Evolutionary conservation across 2,113 vertebrate species (phyloP), one percentile per base, ranked within the genome.

Genomic region (Otocyon megalotis): DNA sequence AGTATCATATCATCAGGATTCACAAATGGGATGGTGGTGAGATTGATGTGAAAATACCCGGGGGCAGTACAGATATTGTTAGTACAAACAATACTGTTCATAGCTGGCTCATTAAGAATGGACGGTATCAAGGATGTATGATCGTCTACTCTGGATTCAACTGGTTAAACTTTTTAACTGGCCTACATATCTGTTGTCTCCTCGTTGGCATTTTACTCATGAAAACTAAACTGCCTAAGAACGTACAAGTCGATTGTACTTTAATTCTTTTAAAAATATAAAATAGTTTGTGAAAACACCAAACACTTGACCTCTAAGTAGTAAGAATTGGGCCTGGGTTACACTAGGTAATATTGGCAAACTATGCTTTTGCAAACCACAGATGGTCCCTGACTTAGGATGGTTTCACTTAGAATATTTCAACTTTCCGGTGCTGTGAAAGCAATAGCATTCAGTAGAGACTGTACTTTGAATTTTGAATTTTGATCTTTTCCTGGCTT

Each of bases 201-300:
- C 79, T 54, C 63, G 12, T 1, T 92, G 32, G 9, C 32, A 56
- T 84, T 94, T 90, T 69, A 56, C 13, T 67, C 72, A 67, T 79
- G 43, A 90, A 94, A 97, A 96, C 16, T 60, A 82, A 76, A 88
- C 32, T 76, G 14, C 87, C 32, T 95, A 80, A 95, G 0, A 26
- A 87, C 43, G 8, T 60, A 53, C 71, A 96, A 93, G 65, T 92
- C 88, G 48, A 76, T 50, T 87, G 77, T 80, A 88, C 65, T 79
- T 95, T 88, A 62, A 80, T 74, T 85, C 24, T 87, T 86, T 88
- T 84, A 48, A 97, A 96, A 96, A 80, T 69, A 71, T 9, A 11
- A 82, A 71, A 30, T 50, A 58, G 35, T 67, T 88, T 88, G 84
- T 76, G 81, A 93, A 88, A 97, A 91, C 48, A 91, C 28, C 22